Evolutionary conservation across 2,113 vertebrate species (phyloP), one percentile per base, ranked within the genome.

Genomic region (Pluvianellus socialis): DNA sequence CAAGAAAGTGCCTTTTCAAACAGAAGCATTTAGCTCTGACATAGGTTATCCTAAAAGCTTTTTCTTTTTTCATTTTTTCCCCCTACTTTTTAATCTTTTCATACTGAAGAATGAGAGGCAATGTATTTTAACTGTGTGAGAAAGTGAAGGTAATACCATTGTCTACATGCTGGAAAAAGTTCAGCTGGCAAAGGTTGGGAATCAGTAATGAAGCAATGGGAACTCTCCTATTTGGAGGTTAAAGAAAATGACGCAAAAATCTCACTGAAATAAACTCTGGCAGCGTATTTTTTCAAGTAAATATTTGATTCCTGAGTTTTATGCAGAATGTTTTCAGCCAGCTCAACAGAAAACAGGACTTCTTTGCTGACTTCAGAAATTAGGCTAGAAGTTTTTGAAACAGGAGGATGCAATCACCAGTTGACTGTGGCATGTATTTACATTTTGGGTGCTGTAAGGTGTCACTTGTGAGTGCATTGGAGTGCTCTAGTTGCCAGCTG

Each of bases 381-480:
- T 12, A 38, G 10, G 9, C 40, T 22, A 44, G 21, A 49, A 35
- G 7, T 49, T 50, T 79, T 26, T 75, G 40, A 71, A 80, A 56
- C 21, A 45, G 58, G 27, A 10, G 55, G 27, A 35, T n/a, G 16
- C 6, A 10, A 44, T 50, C 40, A n/a, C 14, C 10, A 12, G 14
- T 11, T 42, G 30, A 14, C 42, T 40, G 10, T 15, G 32, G 27
- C 42, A 53, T 14, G 3, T 38, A 70, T 67, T 71, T 59, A 35
- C 30, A n/a, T 55, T 50, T 49, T 28, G 58, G 3, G 12, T n/a
- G 38, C 50, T 79, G 30, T 17, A 66, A 22, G 0, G 0, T 42
- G 45, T 56, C 22, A 12, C 9, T 38, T 53, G 7, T 12, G 71
- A 47, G 38, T 70, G 20, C 24, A 10, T 8, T 80, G 53, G 12